These are phyloP conservation scores for Bubo scandiacus DNA, from an alignment of 2,113 vertebrate species.

Conservation along the genomic window DNA sequence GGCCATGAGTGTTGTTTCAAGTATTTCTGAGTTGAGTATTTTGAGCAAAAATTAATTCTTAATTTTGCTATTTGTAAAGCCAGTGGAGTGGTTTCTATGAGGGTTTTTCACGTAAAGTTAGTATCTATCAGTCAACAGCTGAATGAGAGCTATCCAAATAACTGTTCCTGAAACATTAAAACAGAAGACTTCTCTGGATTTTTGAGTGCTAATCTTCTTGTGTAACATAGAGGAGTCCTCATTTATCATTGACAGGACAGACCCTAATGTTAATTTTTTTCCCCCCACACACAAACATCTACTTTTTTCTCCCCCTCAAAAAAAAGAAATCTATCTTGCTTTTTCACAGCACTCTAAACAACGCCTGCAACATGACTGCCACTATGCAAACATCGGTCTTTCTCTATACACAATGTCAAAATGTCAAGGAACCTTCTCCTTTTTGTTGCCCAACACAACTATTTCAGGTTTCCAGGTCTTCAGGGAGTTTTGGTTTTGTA, in stretches of 20 bases:
- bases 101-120: not conserved
- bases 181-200: not conserved
- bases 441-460: not conserved
- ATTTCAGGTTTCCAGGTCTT: not conserved
- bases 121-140: not conserved
- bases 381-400: not conserved
- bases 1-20: not conserved
- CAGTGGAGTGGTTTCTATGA: not conserved
- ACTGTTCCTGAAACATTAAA: not conserved
- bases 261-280: not conserved
- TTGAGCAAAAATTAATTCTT: not conserved
- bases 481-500: not conserved
- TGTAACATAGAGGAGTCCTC: not conserved
- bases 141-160: not conserved
- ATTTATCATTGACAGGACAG: not conserved
- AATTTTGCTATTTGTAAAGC: not conserved
- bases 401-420: not conserved
- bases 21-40: not conserved
- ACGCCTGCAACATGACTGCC: not conserved
- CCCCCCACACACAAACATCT: not conserved
- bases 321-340: not conserved
- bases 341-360: not conserved
- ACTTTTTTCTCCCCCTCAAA: rapidly evolving
- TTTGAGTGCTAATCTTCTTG: not conserved
- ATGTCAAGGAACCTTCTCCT: not conserved